Evolutionary conservation across 2,797 vertebrate species (phyloP).

Genomic region (Rhinoraja longicauda): DNA sequence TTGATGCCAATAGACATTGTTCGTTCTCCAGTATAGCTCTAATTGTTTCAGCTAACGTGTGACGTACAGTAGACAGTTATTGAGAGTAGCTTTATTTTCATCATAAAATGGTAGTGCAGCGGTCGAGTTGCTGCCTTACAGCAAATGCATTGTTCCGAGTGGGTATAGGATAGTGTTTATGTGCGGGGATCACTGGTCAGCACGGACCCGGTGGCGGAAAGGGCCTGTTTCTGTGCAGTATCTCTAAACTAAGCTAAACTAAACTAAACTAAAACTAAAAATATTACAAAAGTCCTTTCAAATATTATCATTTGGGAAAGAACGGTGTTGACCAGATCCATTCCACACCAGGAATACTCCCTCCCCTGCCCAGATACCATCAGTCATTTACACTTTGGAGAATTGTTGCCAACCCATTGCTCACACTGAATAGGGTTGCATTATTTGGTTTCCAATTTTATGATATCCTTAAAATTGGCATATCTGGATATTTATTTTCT

Average conservation of each 20-base stretch:
- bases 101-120: too few relatives aligned
- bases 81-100: background rate
- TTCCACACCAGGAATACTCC: background rate
- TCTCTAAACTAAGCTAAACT: too few relatives aligned
- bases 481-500: background rate
- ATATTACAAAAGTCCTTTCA: too few relatives aligned
- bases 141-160: too few relatives aligned
- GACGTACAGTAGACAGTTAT: background rate
- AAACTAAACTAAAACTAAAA: too few relatives aligned
- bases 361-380: background rate
- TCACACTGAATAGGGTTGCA: background rate
- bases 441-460: background rate
- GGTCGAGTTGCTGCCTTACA: too few relatives aligned
- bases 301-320: background rate
- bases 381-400: background rate
- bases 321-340: background rate
- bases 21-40: too few relatives aligned
- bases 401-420: background rate
- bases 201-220: too few relatives aligned
- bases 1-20: background rate
- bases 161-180: too few relatives aligned
- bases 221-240: too few relatives aligned
- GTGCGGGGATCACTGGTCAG: too few relatives aligned
- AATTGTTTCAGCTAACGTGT: background rate
- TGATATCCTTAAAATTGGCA: background rate